Base-by-base conservation (phyloP, 1,140 invertebrate species). In the Hycleus cichorii region DNA sequence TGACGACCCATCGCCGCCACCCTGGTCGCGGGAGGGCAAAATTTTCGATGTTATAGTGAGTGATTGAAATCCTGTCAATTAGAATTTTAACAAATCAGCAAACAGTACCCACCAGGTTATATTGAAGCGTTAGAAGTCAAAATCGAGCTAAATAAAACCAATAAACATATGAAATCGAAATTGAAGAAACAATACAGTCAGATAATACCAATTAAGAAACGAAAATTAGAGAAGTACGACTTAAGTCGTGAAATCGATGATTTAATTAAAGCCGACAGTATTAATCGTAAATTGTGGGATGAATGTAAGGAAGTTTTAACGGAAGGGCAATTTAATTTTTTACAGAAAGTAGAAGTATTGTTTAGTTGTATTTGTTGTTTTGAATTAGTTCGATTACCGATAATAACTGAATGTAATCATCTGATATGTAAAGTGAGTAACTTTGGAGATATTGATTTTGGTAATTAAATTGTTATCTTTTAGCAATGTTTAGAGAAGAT, bases 321-420 rank as follows among this genome's bases (percentile, higher is more conserved):
- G 48, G 51, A 78, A 68, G 72, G 83, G 59, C 71, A 84, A 77
- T 64, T 75, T 71, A 77, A 79, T 60, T 88, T 89, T 66, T 72
- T 87, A 10, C 77, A 79, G 25, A 81, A 82, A 64, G 79, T 90
- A 2, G 78, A 83, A 60, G 81, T 86, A 68, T 64, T 76, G 26
- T 92, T 93, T 71, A 78, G 79, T 1, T 93, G 91, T 69, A 85
- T 88, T 40, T 91, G 89, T 63, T 93, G 91, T 69, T 86, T 90
- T 71, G 87, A 89, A 47, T 60, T 93, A 3, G 82, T 87, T 0
- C 83, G 75, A 50, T 78, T 83, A 58, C 90, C 90, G 0, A 76
- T 92, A 2, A 91, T 90, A 0, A 88, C 86, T 3, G 73, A 77
- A 3, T 93, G 90, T 63, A 69, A 72, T 44, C 91, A 93, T 67